phyloP scores from a whole-genome alignment of 2,888 invertebrate genomes.

The Drosophila mercatorum region DNA sequence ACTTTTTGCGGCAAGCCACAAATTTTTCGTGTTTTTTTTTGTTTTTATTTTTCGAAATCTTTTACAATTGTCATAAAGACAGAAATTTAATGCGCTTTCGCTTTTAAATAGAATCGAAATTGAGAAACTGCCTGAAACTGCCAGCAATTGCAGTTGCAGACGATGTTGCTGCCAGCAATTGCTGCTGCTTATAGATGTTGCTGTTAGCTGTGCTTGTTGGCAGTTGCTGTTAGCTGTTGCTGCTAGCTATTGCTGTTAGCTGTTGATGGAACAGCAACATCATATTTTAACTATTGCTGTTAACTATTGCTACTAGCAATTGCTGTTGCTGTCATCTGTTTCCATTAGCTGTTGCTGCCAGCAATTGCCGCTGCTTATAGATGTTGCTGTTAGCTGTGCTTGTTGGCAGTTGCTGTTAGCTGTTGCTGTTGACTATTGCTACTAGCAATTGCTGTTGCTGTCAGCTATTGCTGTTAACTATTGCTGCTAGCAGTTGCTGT shows the following conservation, averaged over 20 bases:
- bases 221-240: not conserved
- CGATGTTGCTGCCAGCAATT: not conserved
- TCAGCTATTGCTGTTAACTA: too few relatives aligned
- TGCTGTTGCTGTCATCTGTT: not conserved
- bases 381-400: too few relatives aligned
- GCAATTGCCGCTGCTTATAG: too few relatives aligned
- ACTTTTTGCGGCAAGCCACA: slow-evolving; percentile 8
- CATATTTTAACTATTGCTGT: too few relatives aligned
- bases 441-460: too few relatives aligned
- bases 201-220: too few relatives aligned
- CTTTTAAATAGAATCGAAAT: not conserved
- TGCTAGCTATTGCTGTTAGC: not conserved
- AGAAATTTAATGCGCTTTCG: slow-evolving; percentile 15
- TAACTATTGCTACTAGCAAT: not conserved
- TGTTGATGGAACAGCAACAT: too few relatives aligned
- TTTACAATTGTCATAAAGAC: slow-evolving; percentile 8
- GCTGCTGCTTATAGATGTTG: not conserved
- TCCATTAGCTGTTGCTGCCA: not conserved
- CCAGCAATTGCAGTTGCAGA: not conserved
- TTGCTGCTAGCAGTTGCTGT: not conserved
- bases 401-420: not conserved
- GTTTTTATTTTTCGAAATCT: slow-evolving; percentile 12
- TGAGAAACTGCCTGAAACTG: not conserved
- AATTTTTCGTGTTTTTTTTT: not conserved
- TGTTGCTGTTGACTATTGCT: not conserved